These are phyloP conservation scores for Pseudocheirus occidentalis DNA, from an alignment of 2,797 vertebrate genomes.

Conservation along the genomic window DNA sequence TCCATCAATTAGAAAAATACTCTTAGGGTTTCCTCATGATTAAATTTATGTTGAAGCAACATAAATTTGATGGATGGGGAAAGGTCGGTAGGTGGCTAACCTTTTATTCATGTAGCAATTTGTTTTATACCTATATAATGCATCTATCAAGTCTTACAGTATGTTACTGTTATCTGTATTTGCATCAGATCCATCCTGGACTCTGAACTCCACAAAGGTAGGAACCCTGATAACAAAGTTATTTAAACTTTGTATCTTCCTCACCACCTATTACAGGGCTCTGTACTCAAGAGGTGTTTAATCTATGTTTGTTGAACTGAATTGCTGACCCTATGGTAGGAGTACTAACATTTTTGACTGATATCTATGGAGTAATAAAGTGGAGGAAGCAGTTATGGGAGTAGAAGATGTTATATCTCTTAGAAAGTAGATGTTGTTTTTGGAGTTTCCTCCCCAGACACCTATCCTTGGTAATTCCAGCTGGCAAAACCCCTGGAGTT, in stretches of 20 bases:
- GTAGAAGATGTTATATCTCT: not conserved
- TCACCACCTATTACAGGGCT: not conserved
- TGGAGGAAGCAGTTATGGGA: not conserved
- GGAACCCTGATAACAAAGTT: not conserved
- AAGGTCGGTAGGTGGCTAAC: not conserved
- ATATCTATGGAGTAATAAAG: not conserved
- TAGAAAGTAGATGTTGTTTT: not conserved
- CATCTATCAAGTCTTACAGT: not conserved
- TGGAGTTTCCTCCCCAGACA: not conserved
- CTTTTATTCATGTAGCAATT: not conserved
- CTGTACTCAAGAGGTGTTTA: not conserved
- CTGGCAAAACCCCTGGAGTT: not conserved
- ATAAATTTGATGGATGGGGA: not conserved
- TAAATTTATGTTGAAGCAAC: slow-evolving; percentile 52
- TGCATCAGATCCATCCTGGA: not conserved
- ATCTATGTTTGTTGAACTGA: not conserved
- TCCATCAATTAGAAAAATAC: not conserved
- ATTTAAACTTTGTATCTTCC: not conserved
- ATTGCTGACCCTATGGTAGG: not conserved
- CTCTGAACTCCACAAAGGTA: not conserved
- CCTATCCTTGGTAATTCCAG: not conserved
- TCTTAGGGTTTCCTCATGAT: slow-evolving; percentile 35
- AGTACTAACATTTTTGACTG: not conserved
- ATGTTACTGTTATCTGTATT: not conserved
- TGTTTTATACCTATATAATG: not conserved